phyloP scores from a whole-genome alignment of 2,797 vertebrate genomes.

The Propithecus deckenii region DNA sequence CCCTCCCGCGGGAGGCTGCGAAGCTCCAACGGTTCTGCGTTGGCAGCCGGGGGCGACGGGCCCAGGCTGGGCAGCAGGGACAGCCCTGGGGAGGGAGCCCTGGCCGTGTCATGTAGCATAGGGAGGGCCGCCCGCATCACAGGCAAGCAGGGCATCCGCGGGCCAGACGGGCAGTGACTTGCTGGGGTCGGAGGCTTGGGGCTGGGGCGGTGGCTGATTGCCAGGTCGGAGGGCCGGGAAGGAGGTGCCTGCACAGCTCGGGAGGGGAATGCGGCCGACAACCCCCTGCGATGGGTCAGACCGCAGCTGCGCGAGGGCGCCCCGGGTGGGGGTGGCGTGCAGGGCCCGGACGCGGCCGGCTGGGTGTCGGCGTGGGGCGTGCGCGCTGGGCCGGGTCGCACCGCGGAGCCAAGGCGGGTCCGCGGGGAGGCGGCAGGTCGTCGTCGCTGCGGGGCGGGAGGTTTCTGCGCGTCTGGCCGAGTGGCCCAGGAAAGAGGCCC shows the following conservation, averaged over 20 bases:
- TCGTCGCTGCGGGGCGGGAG: background rate
- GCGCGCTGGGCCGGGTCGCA: background rate
- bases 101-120: too few species aligned
- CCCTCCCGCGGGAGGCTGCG: background rate
- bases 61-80: background rate
- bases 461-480: background rate
- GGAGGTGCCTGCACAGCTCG: background rate
- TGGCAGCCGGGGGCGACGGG: background rate
- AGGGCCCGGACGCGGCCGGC: too few species aligned
- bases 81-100: background rate
- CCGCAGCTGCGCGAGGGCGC: background rate
- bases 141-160: background rate
- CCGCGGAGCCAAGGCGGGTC: background rate
- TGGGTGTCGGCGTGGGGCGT: accelerated
- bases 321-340: too few species aligned
- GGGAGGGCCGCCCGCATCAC: background rate
- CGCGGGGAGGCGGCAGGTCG: background rate
- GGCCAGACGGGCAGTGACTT: background rate
- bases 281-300: background rate
- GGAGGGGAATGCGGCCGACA: too few species aligned
- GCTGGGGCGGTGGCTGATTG: background rate
- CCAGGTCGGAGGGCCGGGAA: too few species aligned
- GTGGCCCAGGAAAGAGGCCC: too few species aligned
- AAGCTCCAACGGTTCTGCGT: accelerated
- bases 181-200: background rate